Evolutionary conservation across 2,797 vertebrate species (phyloP), one percentile per base, ranked within the genome.

Genomic region (Aldrovandia affinis): DNA sequence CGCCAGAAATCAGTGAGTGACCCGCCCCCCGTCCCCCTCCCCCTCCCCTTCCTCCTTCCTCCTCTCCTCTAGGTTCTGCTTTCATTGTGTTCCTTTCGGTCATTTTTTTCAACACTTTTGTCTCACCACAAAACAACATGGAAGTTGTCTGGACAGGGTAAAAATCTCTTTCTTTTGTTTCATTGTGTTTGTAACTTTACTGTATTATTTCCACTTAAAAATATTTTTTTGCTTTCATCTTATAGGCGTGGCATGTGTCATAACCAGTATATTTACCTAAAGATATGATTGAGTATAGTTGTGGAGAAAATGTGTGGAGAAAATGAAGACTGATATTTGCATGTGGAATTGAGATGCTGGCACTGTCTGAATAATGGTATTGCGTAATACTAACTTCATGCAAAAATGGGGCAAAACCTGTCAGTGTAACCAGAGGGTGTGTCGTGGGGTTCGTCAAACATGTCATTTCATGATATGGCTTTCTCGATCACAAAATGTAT

Each of bases 1-100:
- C 57, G 1, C 33, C 57, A 75, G 54, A 20, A 7, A 83, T 50
- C 83, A 77, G 89, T 89, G 80, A 89, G 87, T 86, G 44, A 63
- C 77, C 22, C 47, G 36, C 30, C 25, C 47, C 10, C 15, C 52
- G 15, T 44, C 78, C 50, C 30, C 25, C 47, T 5, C 15, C 52
- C 25, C 55, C 78, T 80, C 20, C 50, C 39, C 3, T 15, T 18
- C 42, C 15, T 28, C 15, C 18, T 14, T 28, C 10, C 25, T 6
- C 33, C 52, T 52, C 47, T 42, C 73, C 10, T 5, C 30, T 30
- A 47, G 39, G 33, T 36, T 33, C 36, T 22, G 70, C 33, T 42
- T 75, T 25, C 33, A 42, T 44, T 75, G 70, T 75, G 44, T 28
- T 75, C 22, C 42, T 75, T 25, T 75, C 65, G 14, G 65, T 20